Base-by-base conservation (phyloP, 2,888 invertebrate species). In the Trichopria drosophilae region DNA sequence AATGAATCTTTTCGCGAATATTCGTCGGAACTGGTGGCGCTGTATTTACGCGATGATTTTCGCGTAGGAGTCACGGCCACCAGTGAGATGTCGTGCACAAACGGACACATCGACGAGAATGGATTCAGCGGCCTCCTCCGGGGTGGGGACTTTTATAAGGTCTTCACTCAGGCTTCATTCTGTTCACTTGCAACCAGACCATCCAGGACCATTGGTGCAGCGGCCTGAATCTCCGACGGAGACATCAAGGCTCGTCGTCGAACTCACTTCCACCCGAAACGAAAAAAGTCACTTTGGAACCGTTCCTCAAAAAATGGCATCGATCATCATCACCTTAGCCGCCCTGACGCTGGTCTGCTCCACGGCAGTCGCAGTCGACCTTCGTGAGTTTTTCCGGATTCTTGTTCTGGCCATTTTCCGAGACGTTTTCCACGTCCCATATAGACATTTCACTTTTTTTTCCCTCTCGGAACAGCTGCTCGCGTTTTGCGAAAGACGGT, bases 61-160 rank as follows among this genome's bases (percentile, higher is more conserved):
- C 7, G 12, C 13, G 10, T 28, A 7, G 13, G 29, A 28, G 29
- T 13, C n/a, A n/a, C n/a, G n/a, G n/a, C n/a, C n/a, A n/a, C n/a
- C n/a, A n/a, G n/a, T n/a, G n/a, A n/a, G n/a, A n/a, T n/a, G n/a
- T n/a, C n/a, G n/a, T n/a, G n/a, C n/a, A n/a, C n/a, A n/a, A n/a
- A n/a, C n/a, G 9, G 26, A n/a, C n/a, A n/a, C n/a, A n/a, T 24
- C 29, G 44, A 57, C 50, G 59, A 68, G 64, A 62, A 71, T 65
- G 50, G 60, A 63, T 64, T 60, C 53, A 49, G 44, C 49, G 48
- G 53, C 41, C 42, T n/a, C 51, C 49, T 32, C 20, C 46, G 56
- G 54, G 43, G 56, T 60, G 60, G 67, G 57, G 66, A 53, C 45
- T 51, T 45, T 55, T 69, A 71, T 71, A 71, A 71, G 67, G 64